These are phyloP conservation scores for Amniataba percoides DNA, from an alignment of 2,797 vertebrate genomes.

Conservation along the genomic window DNA sequence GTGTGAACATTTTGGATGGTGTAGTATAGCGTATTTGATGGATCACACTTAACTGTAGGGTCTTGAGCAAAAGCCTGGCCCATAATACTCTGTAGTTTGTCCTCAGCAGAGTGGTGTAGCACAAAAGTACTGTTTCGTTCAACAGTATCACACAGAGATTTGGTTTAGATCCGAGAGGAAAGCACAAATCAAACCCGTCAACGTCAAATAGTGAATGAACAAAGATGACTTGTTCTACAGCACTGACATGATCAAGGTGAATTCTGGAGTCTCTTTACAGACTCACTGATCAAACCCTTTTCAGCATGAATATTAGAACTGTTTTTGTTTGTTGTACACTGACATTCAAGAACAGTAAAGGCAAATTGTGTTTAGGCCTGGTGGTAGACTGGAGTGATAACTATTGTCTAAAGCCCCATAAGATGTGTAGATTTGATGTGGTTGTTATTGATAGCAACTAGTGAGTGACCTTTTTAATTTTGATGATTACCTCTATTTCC, in stretches of 20 bases:
- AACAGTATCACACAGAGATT: not conserved
- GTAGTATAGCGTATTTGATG: not conserved
- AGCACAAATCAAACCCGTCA: not conserved
- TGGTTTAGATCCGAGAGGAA: not conserved
- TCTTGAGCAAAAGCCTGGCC: not conserved
- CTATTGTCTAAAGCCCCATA: not conserved
- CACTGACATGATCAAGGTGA: no score
- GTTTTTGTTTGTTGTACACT: not conserved
- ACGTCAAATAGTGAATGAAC: not conserved
- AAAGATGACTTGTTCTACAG: not conserved
- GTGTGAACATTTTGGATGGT: not conserved
- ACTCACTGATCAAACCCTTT: not conserved
- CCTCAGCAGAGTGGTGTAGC: no score
- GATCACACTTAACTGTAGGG: not conserved
- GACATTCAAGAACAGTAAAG: not conserved
- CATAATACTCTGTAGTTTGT: not conserved
- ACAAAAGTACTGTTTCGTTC: not conserved
- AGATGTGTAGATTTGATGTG: not conserved
- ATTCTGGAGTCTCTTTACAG: not conserved
- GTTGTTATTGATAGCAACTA: not conserved
- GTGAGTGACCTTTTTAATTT: slow-evolving; percentile 5
- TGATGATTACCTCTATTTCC: not conserved
- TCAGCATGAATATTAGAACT: not conserved
- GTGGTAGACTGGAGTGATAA: not conserved
- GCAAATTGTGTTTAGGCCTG: not conserved